Evolutionary conservation across 2,797 vertebrate species (phyloP), one percentile per base, ranked within the genome.

Genomic region (Sebastes goodei): DNA sequence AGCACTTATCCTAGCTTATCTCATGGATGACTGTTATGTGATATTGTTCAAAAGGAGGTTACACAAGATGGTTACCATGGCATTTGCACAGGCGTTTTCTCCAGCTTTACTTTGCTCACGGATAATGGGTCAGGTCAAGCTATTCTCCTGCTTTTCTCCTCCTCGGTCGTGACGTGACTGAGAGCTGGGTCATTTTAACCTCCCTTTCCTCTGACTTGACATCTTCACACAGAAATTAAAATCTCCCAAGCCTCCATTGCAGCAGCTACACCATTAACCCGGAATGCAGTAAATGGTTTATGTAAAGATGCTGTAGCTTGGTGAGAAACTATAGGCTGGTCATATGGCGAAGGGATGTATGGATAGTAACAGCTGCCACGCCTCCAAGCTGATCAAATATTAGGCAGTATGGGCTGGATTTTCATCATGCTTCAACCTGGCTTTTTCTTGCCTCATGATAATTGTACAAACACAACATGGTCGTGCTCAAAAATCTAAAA

Each of bases 41-140:
- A 85, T 87, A 80, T 84, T 83, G 83, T 82, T 89, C 79, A 81
- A 80, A 53, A 88, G 88, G 81, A 91, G 82, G 86, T 85, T 91
- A 80, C 83, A 78, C 76, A 89, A 89, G 76, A 82, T 79, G 86
- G 92, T 93, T 91, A 79, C 91, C 88, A 93, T 93, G 88, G 89
- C 82, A 87, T 89, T 92, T 88, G 76, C 75, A 80, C 86, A 82
- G 76, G 86, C 68, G 57, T 78, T 89, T 72, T 89, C 79, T 89
- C 66, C 64, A 71, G 80, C 84, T 88, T 93, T 78, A 77, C 86
- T 88, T 79, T 80, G 67, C 88, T 84, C 71, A 74, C 30, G 17
- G 88, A 91, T 92, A 91, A 90, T 86, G 81, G 91, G 89, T 90
- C 89, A 88, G 92, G 88, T 92, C 92, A 90, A 88, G 82, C 85